Percentiles rank a stretch among this genome's conserved stretches.
Conservation (phyloP, 2,888 invertebrate species). For the Zhengitettix transpicula region DNA sequence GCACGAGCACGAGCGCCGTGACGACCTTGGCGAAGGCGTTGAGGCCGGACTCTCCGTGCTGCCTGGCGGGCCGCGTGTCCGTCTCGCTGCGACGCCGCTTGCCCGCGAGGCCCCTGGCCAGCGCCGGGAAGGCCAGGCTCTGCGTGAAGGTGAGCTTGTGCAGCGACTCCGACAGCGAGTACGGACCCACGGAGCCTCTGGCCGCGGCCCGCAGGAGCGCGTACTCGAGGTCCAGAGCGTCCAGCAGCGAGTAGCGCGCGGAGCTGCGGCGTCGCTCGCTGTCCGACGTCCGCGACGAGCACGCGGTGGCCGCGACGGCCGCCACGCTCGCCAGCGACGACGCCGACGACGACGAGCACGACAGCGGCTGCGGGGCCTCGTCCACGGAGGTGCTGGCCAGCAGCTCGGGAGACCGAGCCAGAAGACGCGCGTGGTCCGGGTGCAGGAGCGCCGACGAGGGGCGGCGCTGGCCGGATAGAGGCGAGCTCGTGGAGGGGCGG, state of each 20-base stretch:
- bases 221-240: constrained; percentile 53
- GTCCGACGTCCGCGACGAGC: not conserved
- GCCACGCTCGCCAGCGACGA: constrained; percentile 22
- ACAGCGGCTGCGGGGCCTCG: constrained; percentile 25
- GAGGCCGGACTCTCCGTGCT: constrained; percentile 42
- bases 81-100: constrained; percentile 31
- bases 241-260: constrained; percentile 47
- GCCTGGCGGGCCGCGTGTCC: constrained; percentile 15
- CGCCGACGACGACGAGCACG: constrained; percentile 22
- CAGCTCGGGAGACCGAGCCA: constrained; percentile 1
- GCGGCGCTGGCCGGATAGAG: constrained; percentile 20
- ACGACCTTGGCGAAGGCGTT: constrained; percentile 55
- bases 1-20: constrained; percentile 47
- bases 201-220: constrained; percentile 49
- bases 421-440: constrained; percentile 29
- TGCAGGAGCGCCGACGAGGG: constrained; percentile 31
- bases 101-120: constrained; percentile 48
- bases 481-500: not conserved
- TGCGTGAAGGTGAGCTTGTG: constrained; percentile 52
- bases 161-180: constrained; percentile 46
- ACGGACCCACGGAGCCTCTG: constrained; percentile 53
- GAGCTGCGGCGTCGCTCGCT: constrained; percentile 36
- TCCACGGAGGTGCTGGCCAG: constrained; percentile 11
- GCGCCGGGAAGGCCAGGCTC: constrained; percentile 51
- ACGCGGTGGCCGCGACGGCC: constrained; percentile 8